Evolutionary conservation across 2,888 invertebrate species (phyloP), one percentile per base, ranked within the genome.

Genomic region (Monoplex corrugatus): DNA sequence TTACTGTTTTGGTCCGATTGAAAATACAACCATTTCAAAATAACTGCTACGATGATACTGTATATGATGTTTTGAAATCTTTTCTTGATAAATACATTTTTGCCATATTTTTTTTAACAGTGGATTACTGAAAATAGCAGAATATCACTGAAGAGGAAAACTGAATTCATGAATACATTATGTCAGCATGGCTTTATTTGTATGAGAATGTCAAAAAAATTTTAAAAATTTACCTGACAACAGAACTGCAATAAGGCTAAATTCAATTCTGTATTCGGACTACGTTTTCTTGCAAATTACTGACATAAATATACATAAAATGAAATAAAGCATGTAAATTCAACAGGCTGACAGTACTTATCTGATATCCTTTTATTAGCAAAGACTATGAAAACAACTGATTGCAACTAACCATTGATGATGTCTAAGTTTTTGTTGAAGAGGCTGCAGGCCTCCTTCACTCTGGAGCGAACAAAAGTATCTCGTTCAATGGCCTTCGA

Each of bases 331-430:
- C 8, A 8, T 68, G 68, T 32, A 8, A 16, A 5, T 3, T 16
- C 23, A 3, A 23, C 63, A 63, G 23, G 23, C 23, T 13, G 19
- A 8, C 63, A 63, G 63, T 23, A 23, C 23, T 63, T 23, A 63
- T 3, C 10, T 8, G 63, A 8, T 63, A 63, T 16, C 63, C 28
- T 28, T n/a, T 8, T 23, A 28, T 32, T n/a, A 8, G 8, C 50
- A 8, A 23, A 16, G 23, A 23, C 63, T 3, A 23, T 28, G 28
- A 28, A 3, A 23, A 16, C 63, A 63, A 28, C n/a, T n/a, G n/a
- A n/a, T n/a, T n/a, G n/a, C n/a, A 38, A 80, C 78, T 23, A 28
- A 80, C 78, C 78, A 80, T 43, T 43, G 23, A 80, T 43, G 78
- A 80, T 43, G 78, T 80, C 78, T 8, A 80, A 13, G 6, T 40